Percentiles rank a stretch among this genome's conserved stretches.
These are phyloP conservation scores for Habrosyne pyritoides DNA, from an alignment of 2,888 invertebrate species.

Conservation along the genomic window DNA sequence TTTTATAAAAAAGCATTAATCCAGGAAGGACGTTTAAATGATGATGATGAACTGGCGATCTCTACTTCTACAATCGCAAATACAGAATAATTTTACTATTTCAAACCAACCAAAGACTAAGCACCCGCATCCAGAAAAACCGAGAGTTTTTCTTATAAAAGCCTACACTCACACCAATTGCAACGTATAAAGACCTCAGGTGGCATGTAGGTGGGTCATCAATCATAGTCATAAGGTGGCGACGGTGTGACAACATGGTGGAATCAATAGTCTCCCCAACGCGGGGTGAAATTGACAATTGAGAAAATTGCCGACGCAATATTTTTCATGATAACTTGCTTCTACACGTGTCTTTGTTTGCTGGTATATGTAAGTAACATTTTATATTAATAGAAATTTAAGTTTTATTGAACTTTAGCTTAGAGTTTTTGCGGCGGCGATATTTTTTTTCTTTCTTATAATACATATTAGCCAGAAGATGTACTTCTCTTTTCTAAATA, in stretches of 20 bases:
- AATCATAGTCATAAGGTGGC: slow-evolving; percentile 53
- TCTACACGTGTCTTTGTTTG: not conserved
- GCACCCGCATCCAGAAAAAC: not conserved
- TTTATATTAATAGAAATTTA: too few species aligned
- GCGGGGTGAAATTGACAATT: slow-evolving; percentile 22
- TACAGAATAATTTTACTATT: too few species aligned
- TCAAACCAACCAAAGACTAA: not conserved
- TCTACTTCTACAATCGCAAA: too few species aligned
- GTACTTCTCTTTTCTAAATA: too few species aligned
- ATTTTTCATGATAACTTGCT: not conserved
- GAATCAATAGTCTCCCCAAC: slow-evolving; percentile 39
- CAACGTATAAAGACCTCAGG: slow-evolving; percentile 28
- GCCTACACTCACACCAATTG: not conserved
- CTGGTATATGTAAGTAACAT: not conserved
- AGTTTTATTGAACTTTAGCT: too few species aligned
- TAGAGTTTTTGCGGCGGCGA: too few species aligned
- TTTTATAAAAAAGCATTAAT: too few species aligned
- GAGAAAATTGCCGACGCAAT: not conserved
- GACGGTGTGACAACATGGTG: slow-evolving; percentile 27
- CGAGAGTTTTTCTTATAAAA: not conserved
- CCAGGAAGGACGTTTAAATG: too few species aligned
- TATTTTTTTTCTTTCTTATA: too few species aligned
- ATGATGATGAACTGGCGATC: too few species aligned
- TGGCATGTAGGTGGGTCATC: slow-evolving; percentile 48
- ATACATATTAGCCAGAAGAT: too few species aligned